Evolutionary conservation across 1,140 invertebrate species (phyloP).

Genomic region (Argopecten irradians): DNA sequence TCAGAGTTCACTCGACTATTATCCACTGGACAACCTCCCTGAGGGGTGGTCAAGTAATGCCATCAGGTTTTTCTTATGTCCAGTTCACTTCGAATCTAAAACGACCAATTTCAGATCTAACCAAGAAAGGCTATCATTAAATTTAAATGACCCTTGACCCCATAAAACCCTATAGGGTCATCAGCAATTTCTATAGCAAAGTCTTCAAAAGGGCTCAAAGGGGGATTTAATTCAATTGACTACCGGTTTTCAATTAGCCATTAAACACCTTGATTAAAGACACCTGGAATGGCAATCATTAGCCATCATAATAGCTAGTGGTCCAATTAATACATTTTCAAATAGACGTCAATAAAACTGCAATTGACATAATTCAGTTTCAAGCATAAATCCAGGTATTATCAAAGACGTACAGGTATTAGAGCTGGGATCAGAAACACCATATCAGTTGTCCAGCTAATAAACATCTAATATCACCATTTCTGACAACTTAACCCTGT

Average conservation of each 20-base stretch:
- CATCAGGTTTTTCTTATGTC: background rate
- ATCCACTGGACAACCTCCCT: background rate
- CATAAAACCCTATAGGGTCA: background rate
- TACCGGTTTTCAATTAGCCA: no score
- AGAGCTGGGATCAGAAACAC: background rate
- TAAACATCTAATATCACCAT: slow-evolving; percentile 12
- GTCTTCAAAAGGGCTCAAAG: background rate
- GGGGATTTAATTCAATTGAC: background rate
- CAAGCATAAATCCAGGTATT: background rate
- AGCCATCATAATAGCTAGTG: no score
- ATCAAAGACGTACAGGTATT: background rate
- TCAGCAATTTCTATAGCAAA: background rate
- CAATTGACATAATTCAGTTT: background rate
- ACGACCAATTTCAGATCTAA: background rate
- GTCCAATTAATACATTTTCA: no score
- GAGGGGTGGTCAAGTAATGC: background rate
- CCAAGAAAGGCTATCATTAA: background rate
- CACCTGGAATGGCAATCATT: no score
- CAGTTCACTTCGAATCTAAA: no score
- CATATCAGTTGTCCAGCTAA: background rate
- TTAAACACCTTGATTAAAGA: no score
- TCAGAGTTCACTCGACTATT: background rate
- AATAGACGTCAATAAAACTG: background rate
- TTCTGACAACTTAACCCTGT: background rate
- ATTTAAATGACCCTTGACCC: background rate